Base-by-base conservation (phyloP, 1,140 invertebrate species). In the Drosophila littoralis region DNA sequence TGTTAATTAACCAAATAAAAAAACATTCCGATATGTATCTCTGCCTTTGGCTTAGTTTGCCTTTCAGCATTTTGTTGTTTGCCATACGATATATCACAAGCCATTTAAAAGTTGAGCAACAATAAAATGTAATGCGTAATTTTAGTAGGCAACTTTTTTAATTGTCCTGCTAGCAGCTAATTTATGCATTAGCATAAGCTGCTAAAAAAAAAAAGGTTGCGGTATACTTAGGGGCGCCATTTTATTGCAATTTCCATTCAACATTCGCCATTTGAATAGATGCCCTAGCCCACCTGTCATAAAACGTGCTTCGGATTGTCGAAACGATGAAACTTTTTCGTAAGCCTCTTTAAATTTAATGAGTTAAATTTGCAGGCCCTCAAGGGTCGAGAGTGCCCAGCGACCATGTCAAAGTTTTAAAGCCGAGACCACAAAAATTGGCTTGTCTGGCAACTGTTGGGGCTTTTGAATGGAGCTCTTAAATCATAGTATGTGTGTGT, bases 101-200 rank as follows among this genome's bases (percentile, higher is more conserved):
- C 66, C 63, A 79, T 72, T 76, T 63, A 67, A 69, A 80, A 80
- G 57, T 75, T 67, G 50, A 9, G 22, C 17, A 22, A 60, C 77
- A 69, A 83, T 84, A 75, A 77, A 83, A 84, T 63, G 52, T 76
- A 80, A 84, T 80, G 77, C 60, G 50, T 69, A 79, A 76, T 73
- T 84, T 83, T 61, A 83, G 81, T 73, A 72, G 55, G 50, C 28
- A 83, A 83, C 79, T 81, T 81, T 78, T 55, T 70, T 65, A 55
- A 69, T 82, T 82, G 71, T 69, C 65, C 32, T 61, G 48, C 57
- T 58, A 38, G 35, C 15, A 61, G 72, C 81, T 84, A 83, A 83
- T 83, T 83, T 83, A 84, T 83, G 81, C 72, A 55, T 57, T 70
- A 70, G 52, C 59, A 58, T 54, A 60, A 61, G 28, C 51, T 61